phyloP scores from a whole-genome alignment of 2,888 invertebrate genomes.

The Polyploca ridens region DNA sequence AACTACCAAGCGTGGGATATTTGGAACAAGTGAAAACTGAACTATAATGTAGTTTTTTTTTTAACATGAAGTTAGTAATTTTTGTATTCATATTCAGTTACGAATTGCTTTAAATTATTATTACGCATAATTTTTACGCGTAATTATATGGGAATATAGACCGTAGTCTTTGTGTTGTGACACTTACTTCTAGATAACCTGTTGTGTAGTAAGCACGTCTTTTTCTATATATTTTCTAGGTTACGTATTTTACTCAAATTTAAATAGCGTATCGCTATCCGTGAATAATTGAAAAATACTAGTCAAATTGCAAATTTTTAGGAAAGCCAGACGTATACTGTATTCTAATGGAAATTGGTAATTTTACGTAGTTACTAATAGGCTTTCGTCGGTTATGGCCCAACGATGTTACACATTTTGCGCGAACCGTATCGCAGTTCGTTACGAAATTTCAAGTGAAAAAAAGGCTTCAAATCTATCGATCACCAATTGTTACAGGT shows the following conservation, averaged over 20 bases:
- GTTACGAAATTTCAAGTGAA: conserved; percentile 61
- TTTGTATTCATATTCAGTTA: background rate
- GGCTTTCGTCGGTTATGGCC: conserved; percentile 64
- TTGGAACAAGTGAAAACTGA: conserved; percentile 63
- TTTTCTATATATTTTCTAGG: background rate
- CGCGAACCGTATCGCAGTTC: conserved; percentile 68
- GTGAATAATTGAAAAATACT: conserved; percentile 1
- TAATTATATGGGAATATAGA: background rate
- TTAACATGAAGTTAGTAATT: background rate
- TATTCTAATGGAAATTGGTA: conserved; percentile 37
- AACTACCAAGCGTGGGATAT: conserved; percentile 46
- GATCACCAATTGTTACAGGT: conserved; percentile 64
- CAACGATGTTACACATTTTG: conserved; percentile 76
- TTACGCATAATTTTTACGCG: background rate
- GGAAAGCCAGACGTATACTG: conserved; percentile 13
- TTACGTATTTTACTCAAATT: background rate
- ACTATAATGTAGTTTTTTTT: conserved; percentile 1
- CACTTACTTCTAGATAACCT: conserved; percentile 12
- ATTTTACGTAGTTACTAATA: conserved; percentile 54
- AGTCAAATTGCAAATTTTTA: background rate
- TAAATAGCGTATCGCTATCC: background rate
- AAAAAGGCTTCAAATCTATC: conserved; percentile 60
- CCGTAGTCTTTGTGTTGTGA: conserved; percentile 15
- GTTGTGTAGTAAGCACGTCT: conserved; percentile 10
- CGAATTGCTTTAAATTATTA: background rate